Base-by-base conservation (phyloP, 2,797 vertebrate species). In the Pangasius krempfi region DNA sequence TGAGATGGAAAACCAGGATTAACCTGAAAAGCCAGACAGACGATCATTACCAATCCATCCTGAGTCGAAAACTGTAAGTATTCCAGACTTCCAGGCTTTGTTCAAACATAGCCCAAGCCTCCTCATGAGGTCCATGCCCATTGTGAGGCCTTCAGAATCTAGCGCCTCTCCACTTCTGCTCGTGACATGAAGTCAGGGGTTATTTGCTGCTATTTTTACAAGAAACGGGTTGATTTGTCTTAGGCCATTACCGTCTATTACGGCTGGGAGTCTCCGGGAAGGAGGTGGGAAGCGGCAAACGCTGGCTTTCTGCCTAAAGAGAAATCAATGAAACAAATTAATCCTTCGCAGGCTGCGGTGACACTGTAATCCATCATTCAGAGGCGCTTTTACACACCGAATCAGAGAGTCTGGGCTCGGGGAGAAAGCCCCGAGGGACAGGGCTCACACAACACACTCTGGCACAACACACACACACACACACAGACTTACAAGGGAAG, bases 261-360 rank as follows among this genome's bases (percentile, higher is more conserved):
- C 97, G 96, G 95, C 96, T 97, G 95, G 95, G 97, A 98, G 97
- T 98, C 97, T 97, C 94, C 92, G 94, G 96, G 96, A 98, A 98
- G 88, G 92, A 98, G 98, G 98, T 98, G 97, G 97, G 97, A 99
- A 99, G 97, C 97, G 96, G 97, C 97, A 97, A 97, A 97, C 96
- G 97, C 97, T 99, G 98, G 98, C 98, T 98, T 99, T 99, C 97
- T 99, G 98, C 98, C 98, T 99, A 99, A 99, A 99, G 98, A 99
- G 98, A 99, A 99, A 99, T 99, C 98, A 99, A 99, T 99, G 98
- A 99, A 99, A 99, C 98, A 99, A 99, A 99, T 99, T 99, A 99
- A 99, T 99, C 98, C 98, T 99, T 98, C 92, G 94, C 97, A 98
- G 97, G 96, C 98, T 97, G 97, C 96, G 97, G 97, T 99, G 98